phyloP scores from a whole-genome alignment of 2,797 vertebrate species.

The Rallus crepitans region DNA sequence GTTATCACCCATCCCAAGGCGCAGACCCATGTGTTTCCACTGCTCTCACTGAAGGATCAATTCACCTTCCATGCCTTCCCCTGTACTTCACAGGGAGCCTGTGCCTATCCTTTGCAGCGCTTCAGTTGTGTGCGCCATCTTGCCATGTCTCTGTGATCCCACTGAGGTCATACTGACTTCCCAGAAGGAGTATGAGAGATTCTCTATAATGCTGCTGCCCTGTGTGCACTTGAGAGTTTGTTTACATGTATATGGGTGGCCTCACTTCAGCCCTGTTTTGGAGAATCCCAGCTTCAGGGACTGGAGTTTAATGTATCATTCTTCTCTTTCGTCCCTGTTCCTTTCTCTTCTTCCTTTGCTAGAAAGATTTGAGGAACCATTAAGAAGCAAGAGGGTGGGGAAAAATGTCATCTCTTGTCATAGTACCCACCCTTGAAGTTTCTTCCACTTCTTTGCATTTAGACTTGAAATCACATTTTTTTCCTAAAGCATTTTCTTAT shows the following conservation, averaged over 20 bases:
- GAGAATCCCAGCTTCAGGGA: neutral
- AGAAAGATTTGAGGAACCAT: neutral
- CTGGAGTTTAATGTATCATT: neutral
- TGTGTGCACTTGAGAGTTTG: neutral
- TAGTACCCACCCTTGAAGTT: neutral
- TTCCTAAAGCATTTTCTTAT: neutral
- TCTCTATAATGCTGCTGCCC: neutral
- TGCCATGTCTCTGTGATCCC: accelerated
- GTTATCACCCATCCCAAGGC: neutral
- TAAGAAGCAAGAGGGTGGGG: neutral
- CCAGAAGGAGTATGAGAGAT: neutral
- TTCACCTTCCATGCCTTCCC: accelerated
- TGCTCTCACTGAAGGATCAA: neutral
- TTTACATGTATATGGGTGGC: neutral
- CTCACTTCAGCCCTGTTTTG: neutral
- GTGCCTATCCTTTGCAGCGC: neutral
- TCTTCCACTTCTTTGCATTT: neutral
- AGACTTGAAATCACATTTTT: neutral
- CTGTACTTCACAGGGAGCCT: neutral
- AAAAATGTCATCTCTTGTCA: neutral
- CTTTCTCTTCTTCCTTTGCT: neutral
- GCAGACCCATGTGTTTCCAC: neutral
- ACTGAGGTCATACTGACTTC: neutral
- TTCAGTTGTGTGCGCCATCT: neutral
- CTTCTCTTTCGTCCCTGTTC: neutral